These are phyloP conservation scores for Apotomis betuletana DNA, from an alignment of 2,888 invertebrate species.

Conservation along the genomic window DNA sequence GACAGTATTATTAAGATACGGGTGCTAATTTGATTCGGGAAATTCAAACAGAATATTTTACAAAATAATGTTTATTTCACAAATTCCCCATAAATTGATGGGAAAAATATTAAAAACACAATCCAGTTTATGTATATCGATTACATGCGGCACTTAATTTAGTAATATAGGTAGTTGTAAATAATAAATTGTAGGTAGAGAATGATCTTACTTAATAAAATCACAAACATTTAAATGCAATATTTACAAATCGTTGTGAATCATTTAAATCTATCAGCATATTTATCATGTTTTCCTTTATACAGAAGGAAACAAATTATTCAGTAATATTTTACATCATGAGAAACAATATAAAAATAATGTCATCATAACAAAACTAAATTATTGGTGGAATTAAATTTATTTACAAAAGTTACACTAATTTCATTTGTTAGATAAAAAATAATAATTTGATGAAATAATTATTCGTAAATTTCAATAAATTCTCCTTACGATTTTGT, in stretches of 20 bases:
- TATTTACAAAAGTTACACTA: constrained; percentile 35
- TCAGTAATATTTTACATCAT: constrained; percentile 52
- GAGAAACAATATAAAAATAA: constrained; percentile 53
- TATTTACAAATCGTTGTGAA: constrained; percentile 70
- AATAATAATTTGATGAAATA: constrained; percentile 60
- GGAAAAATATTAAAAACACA: constrained; percentile 68
- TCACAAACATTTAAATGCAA: constrained; percentile 80
- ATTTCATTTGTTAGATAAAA: constrained; percentile 52
- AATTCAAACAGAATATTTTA: constrained; percentile 40
- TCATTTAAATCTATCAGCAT: constrained; percentile 55
- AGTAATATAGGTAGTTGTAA: constrained; percentile 57
- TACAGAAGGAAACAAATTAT: constrained; percentile 59
- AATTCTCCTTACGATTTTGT: constrained; percentile 45
- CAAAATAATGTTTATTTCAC: constrained; percentile 48
- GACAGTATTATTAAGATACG: not conserved
- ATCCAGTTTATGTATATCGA: constrained; percentile 69
- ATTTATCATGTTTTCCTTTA: constrained; percentile 51
- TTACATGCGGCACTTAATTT: constrained; percentile 71
- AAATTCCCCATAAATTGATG: constrained; percentile 57
- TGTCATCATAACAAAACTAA: constrained; percentile 36
- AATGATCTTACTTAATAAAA: constrained; percentile 62
- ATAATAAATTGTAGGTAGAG: constrained; percentile 50
- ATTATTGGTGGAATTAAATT: constrained; percentile 33
- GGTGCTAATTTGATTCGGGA: not conserved
- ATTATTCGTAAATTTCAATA: constrained; percentile 46